Evolutionary conservation across 2,113 vertebrate genomes (phyloP), one percentile per base, ranked within the genome.

Genomic region (Todiramphus saurophagus): DNA sequence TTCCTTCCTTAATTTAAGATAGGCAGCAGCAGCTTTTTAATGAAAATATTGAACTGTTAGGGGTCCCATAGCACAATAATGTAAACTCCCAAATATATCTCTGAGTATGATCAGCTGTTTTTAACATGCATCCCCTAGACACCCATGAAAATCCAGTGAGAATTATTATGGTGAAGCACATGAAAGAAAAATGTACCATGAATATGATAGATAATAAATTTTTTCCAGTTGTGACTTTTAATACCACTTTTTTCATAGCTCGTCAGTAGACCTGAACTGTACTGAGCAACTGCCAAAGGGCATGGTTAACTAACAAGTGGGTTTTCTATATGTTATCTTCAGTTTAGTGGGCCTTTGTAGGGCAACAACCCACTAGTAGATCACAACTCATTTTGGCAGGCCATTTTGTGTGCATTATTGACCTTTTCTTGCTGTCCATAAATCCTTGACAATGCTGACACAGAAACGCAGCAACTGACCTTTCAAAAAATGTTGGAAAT

Each of bases 401-500:
- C 91, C 74, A 94, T 95, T 97, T 91, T 93, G 77, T 92, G 91
- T 91, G 94, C 94, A 95, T 94, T 96, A 96, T 95, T 97, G 96
- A 97, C 95, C 96, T 97, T 97, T 96, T 91, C 89, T 95, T 94
- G 66, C 91, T 96, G 74, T 95, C 83, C 87, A 96, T 97, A 97
- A 97, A 96, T 97, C 93, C 91, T 83, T 91, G 96, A 91, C 94
- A 91, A 96, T 87, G 70, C 81, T 89, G 96, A 96, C 95, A 93
- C 63, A 95, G 63, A 94, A 95, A 97, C 44, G 24, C 72, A 97
- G 93, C 93, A 91, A 96, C 70, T 94, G 95, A 96, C 96, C 95
- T 97, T 96, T 96, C 94, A 67, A 94, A 94, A 97, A 96, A 96
- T 93, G 94, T 91, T 96, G 96, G 94, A 96, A 96, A 93, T 96